phyloP scores from a whole-genome alignment of 1,140 invertebrate species.

The Drosophila paulistorum region DNA sequence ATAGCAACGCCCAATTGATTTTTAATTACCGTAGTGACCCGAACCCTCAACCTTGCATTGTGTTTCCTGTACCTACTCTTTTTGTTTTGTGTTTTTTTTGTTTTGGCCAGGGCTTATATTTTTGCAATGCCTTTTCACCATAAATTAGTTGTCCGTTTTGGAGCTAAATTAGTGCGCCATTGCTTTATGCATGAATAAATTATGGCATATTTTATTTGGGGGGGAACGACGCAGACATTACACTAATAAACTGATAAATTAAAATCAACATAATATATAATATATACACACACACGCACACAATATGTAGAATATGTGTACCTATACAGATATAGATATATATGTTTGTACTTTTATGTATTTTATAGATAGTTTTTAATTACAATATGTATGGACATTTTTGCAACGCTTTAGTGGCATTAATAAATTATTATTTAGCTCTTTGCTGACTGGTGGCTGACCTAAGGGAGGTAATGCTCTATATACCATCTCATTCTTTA shows the following conservation, averaged over 20 bases:
- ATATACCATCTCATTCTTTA: conserved; percentile 25
- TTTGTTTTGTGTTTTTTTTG: conserved; percentile 14
- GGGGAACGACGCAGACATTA: conserved; percentile 16
- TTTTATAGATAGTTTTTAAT: conserved; percentile 42
- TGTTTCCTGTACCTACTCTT: not conserved
- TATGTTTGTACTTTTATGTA: not conserved
- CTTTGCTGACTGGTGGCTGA: conserved; percentile 17
- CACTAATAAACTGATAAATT: conserved; percentile 67
- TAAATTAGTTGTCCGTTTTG: conserved; percentile 66
- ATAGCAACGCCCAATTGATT: conserved; percentile 70
- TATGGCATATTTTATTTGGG: conserved; percentile 40
- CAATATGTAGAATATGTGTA: too few species aligned
- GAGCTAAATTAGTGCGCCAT: conserved; percentile 63
- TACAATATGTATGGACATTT: conserved; percentile 54
- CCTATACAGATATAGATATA: conserved; percentile 21
- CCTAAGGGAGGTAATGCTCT: not conserved
- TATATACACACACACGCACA: conserved; percentile 31
- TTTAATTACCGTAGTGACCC: conserved; percentile 73
- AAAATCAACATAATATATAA: conserved; percentile 59
- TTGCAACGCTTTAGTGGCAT: conserved; percentile 54
- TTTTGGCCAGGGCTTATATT: conserved; percentile 28
- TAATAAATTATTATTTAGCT: conserved; percentile 66
- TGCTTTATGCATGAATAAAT: conserved; percentile 63
- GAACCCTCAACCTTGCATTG: conserved; percentile 28
- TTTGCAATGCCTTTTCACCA: conserved; percentile 35